A percentile compares a stretch with the other conserved stretches of the same genome.
Conservation (phyloP, 2,888 invertebrate genomes). For the Dryocosmus kuriphilus region DNA sequence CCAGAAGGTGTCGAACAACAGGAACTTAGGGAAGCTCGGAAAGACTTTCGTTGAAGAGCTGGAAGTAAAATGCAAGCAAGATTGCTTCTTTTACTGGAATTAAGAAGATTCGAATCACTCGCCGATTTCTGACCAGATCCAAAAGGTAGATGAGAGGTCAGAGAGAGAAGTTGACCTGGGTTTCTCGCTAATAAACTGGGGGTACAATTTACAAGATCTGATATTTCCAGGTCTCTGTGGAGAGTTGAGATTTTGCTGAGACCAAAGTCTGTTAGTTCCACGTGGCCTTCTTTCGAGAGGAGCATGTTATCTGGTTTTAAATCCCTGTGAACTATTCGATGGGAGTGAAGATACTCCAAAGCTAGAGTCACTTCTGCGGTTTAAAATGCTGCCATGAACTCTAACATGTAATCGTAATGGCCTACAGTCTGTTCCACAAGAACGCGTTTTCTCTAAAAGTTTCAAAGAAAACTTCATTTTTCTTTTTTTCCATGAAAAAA, state of each 20-base stretch:
- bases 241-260: conserved; percentile 85
- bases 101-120: conserved; percentile 61
- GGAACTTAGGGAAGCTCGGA: conserved; percentile 56
- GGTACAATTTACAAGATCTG: conserved; percentile 89
- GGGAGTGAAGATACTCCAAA: conserved; percentile 93
- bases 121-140: conserved; percentile 81
- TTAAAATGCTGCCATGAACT: conserved; percentile 93
- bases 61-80: conserved; percentile 69
- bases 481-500: too few species aligned
- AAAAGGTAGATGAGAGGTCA: conserved; percentile 94
- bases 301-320: conserved; percentile 99
- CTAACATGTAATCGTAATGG: conserved; percentile 94
- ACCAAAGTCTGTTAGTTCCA: conserved; percentile 97
- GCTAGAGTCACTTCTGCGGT: conserved; percentile 93
- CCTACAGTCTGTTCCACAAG: too few species aligned
- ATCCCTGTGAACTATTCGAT: conserved; percentile 93
- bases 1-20: conserved; percentile 64
- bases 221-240: conserved; percentile 88
- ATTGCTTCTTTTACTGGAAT: conserved; percentile 64
- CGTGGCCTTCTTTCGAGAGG: conserved; percentile 91
- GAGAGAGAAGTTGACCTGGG: conserved; percentile 93
- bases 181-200: conserved; percentile 88
- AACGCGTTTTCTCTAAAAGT: too few species aligned
- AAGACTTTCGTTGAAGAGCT: conserved; percentile 63
- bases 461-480: too few species aligned